Base-by-base conservation (phyloP, 37 sponge, comb jelly and placozoan species). In the Halisarca cf. caerulea region DNA sequence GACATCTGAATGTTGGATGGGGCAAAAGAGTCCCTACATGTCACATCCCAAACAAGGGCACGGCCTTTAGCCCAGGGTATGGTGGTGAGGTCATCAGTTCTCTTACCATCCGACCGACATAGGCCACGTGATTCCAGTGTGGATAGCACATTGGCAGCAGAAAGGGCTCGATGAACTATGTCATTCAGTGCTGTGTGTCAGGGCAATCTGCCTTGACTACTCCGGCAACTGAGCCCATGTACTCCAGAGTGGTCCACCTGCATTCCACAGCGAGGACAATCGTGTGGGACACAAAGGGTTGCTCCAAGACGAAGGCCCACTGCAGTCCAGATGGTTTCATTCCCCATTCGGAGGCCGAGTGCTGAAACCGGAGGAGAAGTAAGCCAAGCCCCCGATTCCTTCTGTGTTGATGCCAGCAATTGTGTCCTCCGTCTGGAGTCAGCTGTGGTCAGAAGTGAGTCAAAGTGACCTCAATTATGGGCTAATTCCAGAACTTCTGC, bases 111-210 rank as follows among this genome's bases (percentile, higher is more conserved):
- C 18, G 64, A 78, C n/a, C 41, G 59, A 36, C 60, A 69, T 15
- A 87, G 55, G 37, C 74, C 75, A 17, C 32, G 8, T 36, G 87
- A 72, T 58, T 87, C 81, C 58, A 87, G 40, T 23, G 11, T 42
- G 30, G 87, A 66, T 2, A 72, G 81, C 20, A 87, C 45, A 32
- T 70, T 51, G 38, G 81, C 87, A 69, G 82, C 30, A 20, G 72
- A 30, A 2, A 87, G 58, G 27, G 87, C 73, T 38, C 81, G 55
- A 45, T 53, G n/a, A 27, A 87, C 24, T 33, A 80, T 80, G 23
- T 87, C 87, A 69, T 87, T 87, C 20, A 80, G 18, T 11, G 82
- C 70, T 34, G 81, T 36, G 80, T 80, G 81, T 18, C 72, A 71
- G 25, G 59, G 74, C 41, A 25, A 34, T 23, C 81, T 21, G 40